Base-by-base conservation (phyloP, 1,140 invertebrate genomes). In the Apocrypta bakeri region DNA sequence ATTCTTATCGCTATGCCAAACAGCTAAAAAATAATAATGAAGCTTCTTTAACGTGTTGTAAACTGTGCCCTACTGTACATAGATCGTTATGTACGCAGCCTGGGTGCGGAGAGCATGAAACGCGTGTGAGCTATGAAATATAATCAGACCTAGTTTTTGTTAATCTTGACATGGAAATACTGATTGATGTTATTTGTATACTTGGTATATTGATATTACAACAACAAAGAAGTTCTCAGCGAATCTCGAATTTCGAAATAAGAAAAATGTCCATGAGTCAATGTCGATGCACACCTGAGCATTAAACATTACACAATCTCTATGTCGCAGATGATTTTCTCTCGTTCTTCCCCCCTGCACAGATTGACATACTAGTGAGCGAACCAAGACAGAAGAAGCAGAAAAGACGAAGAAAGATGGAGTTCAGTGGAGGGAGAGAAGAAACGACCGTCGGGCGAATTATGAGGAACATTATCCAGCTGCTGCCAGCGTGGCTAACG, bases 401-500 rank as follows among this genome's bases (percentile, higher is more conserved):
- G 9, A 24, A 17, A 11, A 27, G 31, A 40, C 24, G 29, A 42
- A 37, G 24, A 48, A 79, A 79, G 14, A 71, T 37, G 14, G 17
- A 56, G 48, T 56, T 6, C 11, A 4, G 25, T 25, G 1, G 6
- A 68, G 25, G 48, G 61, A 64, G 80, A 84, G 31, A 24, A 69
- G 40, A 29, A 17, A 76, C 33, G 74, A 33, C 63, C 37, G 42
- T 42, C 66, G 24, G 42, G n/a, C n/a, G 37, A 79, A 80, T 75
- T 21, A 66, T n/a, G 48, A 66, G 48, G 76, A 87, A 77, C 87
- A 88, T 78, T 86, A 83, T 63, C 71, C 85, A 83, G 31, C 68
- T 37, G 68, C 68, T 37, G 68, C 11, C 68, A 25, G 63, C 31
- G 9, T 33, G 27, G 27, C 68, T 37, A 37, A 71, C 27, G 68